Evolutionary conservation across 2,797 vertebrate genomes (phyloP).

Genomic region (Taenioides sp.): DNA sequence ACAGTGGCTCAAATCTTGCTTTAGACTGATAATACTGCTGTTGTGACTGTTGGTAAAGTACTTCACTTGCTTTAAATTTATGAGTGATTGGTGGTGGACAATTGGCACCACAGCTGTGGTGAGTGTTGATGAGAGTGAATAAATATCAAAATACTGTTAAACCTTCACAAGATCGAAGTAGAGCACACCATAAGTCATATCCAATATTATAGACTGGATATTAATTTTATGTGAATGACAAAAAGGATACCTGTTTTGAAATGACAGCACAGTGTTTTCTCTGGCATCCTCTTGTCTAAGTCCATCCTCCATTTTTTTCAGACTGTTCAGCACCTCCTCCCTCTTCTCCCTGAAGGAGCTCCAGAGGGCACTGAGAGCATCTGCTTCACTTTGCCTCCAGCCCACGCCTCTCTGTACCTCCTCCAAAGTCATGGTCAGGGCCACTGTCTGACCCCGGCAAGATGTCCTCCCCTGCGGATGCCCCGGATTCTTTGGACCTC

Average conservation of each 20-base stretch:
- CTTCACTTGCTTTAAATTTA: neutral
- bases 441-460: constrained; percentile 80
- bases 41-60: neutral
- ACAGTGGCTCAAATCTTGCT: neutral
- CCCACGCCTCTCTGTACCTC: constrained; percentile 82
- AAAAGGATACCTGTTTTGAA: constrained; percentile 87
- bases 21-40: neutral
- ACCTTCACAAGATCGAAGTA: neutral
- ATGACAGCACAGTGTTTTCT: constrained; percentile 82
- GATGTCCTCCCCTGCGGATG: constrained; percentile 81
- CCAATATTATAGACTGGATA: neutral
- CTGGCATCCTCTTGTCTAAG: constrained; percentile 74
- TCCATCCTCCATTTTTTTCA: constrained; percentile 86
- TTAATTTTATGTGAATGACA: neutral
- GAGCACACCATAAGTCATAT: neutral
- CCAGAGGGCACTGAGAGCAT: constrained; percentile 82
- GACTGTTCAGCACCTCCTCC: constrained; percentile 83
- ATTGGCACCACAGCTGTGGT: neutral
- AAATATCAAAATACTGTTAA: neutral
- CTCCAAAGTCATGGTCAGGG: constrained; percentile 77
- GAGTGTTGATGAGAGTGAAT: neutral
- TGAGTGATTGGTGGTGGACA: neutral
- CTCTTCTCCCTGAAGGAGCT: constrained; percentile 84
- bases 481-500: constrained; percentile 73
- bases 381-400: constrained; percentile 87